These are phyloP conservation scores for Drosophila mimica DNA, from an alignment of 2,888 invertebrate species.

Conservation along the genomic window DNA sequence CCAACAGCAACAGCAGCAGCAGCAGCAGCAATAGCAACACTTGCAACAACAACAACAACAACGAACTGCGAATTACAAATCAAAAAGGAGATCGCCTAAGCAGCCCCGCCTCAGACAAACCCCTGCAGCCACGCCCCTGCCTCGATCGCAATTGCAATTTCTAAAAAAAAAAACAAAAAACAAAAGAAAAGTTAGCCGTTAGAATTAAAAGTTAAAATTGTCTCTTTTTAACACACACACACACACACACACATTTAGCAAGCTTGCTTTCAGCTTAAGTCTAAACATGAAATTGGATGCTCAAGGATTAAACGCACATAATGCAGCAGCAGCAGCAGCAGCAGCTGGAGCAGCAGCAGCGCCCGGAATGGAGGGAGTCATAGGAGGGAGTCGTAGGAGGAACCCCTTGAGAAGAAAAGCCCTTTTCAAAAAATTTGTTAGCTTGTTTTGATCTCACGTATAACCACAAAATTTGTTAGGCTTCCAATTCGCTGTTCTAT, in stretches of 20 bases:
- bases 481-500: slow-evolving; percentile 58
- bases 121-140: background rate
- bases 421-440: slow-evolving; percentile 34
- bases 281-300: slow-evolving; percentile 29
- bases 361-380: background rate
- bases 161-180: background rate
- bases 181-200: slow-evolving; percentile 26
- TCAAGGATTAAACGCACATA: slow-evolving; percentile 58
- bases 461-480: slow-evolving; percentile 60
- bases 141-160: slow-evolving; percentile 46
- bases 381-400: background rate
- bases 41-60: slow-evolving; percentile 56
- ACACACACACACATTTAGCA: slow-evolving; percentile 7
- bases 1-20: slow-evolving; percentile 39
- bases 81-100: slow-evolving; percentile 80
- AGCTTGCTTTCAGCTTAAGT: slow-evolving; percentile 16
- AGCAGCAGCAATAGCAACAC: slow-evolving; percentile 11
- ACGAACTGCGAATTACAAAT: slow-evolving; percentile 83
- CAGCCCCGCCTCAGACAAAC: slow-evolving; percentile 7
- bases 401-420: background rate
- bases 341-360: slow-evolving; percentile 3
- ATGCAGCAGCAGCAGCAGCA: slow-evolving; percentile 5
- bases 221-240: slow-evolving; percentile 58
- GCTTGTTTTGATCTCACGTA: slow-evolving; percentile 77
- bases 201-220: slow-evolving; percentile 41